Evolutionary conservation across 2,113 vertebrate species (phyloP).

Genomic region (Cricetomys ansorgei): DNA sequence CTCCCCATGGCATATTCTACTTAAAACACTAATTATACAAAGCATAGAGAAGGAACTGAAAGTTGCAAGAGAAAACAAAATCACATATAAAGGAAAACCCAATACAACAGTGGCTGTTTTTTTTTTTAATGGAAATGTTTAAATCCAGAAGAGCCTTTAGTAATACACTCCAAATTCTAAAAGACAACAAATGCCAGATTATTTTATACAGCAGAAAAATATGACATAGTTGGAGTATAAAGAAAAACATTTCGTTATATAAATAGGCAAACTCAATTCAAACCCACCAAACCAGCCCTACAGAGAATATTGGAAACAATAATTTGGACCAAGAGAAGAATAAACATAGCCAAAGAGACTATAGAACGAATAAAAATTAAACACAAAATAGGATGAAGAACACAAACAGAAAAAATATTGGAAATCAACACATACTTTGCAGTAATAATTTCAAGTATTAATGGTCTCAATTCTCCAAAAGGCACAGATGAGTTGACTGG

Average conservation of each 20-base stretch:
- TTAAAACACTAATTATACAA: not conserved
- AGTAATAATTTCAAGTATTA: not conserved
- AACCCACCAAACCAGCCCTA: not conserved
- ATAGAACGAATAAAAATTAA: not conserved
- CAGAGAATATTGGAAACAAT: not conserved
- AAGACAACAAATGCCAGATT: not conserved
- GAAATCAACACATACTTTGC: not conserved
- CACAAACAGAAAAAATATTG: not conserved
- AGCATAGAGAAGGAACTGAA: not conserved
- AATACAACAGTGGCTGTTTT: not conserved
- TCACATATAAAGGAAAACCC: not conserved
- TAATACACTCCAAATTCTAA: not conserved
- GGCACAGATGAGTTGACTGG: not conserved
- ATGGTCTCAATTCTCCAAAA: not conserved
- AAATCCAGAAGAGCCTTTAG: not conserved
- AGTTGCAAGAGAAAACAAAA: not conserved
- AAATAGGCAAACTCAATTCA: not conserved
- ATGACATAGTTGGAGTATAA: not conserved
- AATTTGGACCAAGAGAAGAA: not conserved
- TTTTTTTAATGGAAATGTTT: not conserved
- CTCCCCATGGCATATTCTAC: not conserved
- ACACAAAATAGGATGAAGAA: not conserved
- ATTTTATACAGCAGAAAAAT: not conserved
- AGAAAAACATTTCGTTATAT: not conserved
- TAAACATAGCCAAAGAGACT: not conserved